Evolutionary conservation across 2,113 vertebrate species (phyloP).

Genomic region (Nansenia antarctica): DNA sequence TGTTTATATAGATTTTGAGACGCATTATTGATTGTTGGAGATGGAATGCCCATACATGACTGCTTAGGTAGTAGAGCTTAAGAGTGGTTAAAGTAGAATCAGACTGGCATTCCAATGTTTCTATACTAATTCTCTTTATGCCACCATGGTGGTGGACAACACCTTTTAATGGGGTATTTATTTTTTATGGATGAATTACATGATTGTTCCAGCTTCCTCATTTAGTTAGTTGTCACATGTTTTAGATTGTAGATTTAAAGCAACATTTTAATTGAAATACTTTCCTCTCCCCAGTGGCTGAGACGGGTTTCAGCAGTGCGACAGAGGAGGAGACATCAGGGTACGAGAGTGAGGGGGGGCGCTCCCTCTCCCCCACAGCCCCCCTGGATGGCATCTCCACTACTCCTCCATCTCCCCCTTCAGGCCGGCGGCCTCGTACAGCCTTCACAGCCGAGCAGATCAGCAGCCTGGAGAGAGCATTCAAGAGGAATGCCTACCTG

Average conservation of each 20-base stretch:
- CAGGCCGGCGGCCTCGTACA: constrained; percentile 71
- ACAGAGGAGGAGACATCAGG: constrained; percentile 78
- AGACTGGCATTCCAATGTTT: too few relatives aligned
- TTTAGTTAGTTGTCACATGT: too few relatives aligned
- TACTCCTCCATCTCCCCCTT: constrained; percentile 35
- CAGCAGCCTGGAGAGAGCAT: constrained; percentile 71
- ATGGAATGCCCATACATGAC: too few relatives aligned
- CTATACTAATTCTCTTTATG: too few relatives aligned
- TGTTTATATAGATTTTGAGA: too few relatives aligned
- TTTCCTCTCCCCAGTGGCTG: constrained; percentile 36
- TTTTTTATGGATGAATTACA: too few relatives aligned
- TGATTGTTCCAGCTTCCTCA: too few relatives aligned
- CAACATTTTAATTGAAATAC: not conserved
- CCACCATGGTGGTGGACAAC: too few relatives aligned
- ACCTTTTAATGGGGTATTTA: too few relatives aligned
- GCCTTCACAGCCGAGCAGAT: constrained; percentile 79
- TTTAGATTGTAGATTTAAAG: not conserved
- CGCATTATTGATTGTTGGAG: too few relatives aligned
- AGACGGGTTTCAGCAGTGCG: constrained; percentile 61
- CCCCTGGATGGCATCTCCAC: not conserved
- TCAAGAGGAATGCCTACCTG: constrained; percentile 77
- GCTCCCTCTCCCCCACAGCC: constrained; percentile 54
- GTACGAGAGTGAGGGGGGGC: constrained; percentile 74
- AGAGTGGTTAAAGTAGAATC: too few relatives aligned
- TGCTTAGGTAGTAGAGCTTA: too few relatives aligned